Base-by-base conservation (phyloP, 2,888 invertebrate species). In the Trachelus tabidus region DNA sequence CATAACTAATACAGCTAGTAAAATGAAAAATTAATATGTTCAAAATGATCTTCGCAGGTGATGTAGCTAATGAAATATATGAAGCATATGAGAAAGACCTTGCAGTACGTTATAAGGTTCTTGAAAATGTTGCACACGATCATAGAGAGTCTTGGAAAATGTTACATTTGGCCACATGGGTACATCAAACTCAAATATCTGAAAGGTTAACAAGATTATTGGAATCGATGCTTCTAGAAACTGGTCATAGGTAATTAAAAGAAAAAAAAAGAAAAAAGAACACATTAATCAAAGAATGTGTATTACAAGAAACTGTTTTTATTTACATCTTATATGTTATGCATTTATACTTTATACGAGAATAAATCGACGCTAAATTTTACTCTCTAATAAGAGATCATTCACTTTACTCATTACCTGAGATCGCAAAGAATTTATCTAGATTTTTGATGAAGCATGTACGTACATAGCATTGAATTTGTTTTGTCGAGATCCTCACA, bases 151-250 rank as follows among this genome's bases (percentile, higher is more conserved):
- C 90, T 73, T 84, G 81, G 77, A 87, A 92, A 82, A 92, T 92
- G 91, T 88, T 92, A 77, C 90, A 91, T 81, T 85, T 91, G 6
- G 89, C 92, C 11, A 85, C 90, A 6, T 93, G 93, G 93, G 84
- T 90, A 12, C 90, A 92, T 82, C 91, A 93, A 83, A 90, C 92
- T 9, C 90, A 90, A 77, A 86, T 92, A 75, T 79, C 87, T 34
- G 83, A 86, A 34, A 81, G 82, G 79, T 37, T 88, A 30, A 82
- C 79, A 15, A 81, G 81, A 37, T 79, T 78, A 73, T 76, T 90
- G 37, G 90, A 91, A 80, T 85, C 88, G 30, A 85, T 91, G 83
- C 83, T 91, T 11, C 75, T 84, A 75, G 90, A 91, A 85, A 89
- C 88, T 77, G 89, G 89, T 12, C 87, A 88, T 78, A 89, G 88